Percentiles rank a stretch among this genome's conserved stretches.
These are phyloP conservation scores for Rhyacichthys aspro DNA, from an alignment of 2,797 vertebrate species.

Conservation along the genomic window DNA sequence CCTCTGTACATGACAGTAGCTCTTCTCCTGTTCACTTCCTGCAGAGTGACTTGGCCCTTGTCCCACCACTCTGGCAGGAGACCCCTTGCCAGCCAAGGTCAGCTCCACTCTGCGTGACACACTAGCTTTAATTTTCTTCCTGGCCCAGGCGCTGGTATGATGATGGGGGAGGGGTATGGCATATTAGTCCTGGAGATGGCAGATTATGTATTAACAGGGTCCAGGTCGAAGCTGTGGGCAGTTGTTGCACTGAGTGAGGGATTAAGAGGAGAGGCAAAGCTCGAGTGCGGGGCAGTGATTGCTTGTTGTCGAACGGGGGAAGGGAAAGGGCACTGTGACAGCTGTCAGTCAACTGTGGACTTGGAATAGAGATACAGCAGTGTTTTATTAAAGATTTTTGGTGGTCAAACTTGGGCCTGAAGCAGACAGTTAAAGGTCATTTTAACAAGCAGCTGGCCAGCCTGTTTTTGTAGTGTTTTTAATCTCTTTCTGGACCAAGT, in stretches of 20 bases:
- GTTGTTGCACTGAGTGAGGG: conserved; percentile 60
- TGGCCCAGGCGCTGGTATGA: conserved; percentile 27
- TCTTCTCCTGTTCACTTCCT: conserved; percentile 35
- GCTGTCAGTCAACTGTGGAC: conserved; percentile 59
- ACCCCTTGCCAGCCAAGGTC: conserved; percentile 60
- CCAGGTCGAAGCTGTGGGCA: conserved; percentile 55
- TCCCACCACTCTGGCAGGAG: conserved; percentile 40
- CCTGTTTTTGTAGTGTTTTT: conserved; percentile 3
- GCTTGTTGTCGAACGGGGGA: conserved; percentile 30
- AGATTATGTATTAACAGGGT: conserved; percentile 71
- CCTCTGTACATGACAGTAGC: conserved; percentile 49
- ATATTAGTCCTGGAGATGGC: conserved; percentile 64
- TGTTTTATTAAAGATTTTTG: conserved; percentile 25
- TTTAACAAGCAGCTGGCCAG: conserved; percentile 21
- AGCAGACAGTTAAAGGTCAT: conserved; percentile 44
- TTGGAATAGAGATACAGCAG: conserved; percentile 30
- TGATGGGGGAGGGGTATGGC: conserved; percentile 33
- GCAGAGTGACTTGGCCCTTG: conserved; percentile 23
- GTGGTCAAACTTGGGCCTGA: conserved; percentile 54
- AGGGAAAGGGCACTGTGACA: conserved; percentile 37
- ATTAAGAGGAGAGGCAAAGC: conserved; percentile 42
- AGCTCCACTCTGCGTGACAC: conserved; percentile 57
- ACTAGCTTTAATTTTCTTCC: conserved; percentile 42
- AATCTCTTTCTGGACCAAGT: not conserved
- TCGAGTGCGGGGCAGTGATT: conserved; percentile 38